Percentiles rank a stretch among this genome's conserved stretches.
phyloP scores from a whole-genome alignment of 1,140 invertebrate genomes.

The Telenomus remus region DNA sequence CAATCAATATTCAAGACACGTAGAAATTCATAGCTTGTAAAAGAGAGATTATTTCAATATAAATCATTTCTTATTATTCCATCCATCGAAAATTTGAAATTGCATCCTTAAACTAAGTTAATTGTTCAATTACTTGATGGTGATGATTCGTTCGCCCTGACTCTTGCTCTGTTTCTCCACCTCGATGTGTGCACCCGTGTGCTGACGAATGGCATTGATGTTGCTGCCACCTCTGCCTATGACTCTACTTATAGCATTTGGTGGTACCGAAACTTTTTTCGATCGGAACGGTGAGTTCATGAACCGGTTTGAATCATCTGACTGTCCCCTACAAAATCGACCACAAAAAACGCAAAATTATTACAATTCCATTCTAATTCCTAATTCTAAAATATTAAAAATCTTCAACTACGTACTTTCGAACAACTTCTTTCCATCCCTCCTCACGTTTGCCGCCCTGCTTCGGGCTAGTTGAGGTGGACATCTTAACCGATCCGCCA shows the following conservation, averaged over 20 bases:
- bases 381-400: background rate
- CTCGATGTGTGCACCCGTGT: constrained; percentile 96
- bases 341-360: background rate
- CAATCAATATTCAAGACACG: too few relatives aligned
- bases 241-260: constrained; percentile 95
- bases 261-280: constrained; percentile 93
- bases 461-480: constrained; percentile 81
- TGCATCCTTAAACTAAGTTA: too few relatives aligned
- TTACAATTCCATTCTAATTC: background rate
- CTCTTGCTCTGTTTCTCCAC: constrained; percentile 97
- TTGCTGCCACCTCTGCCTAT: constrained; percentile 97
- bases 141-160: constrained; percentile 94
- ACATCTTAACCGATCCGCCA: constrained; percentile 64
- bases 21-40: too few relatives aligned
- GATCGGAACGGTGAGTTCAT: constrained; percentile 76
- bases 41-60: too few relatives aligned
- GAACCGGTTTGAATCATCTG: constrained; percentile 72
- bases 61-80: too few relatives aligned
- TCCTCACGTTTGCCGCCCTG: constrained; percentile 88
- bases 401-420: constrained; percentile 81
- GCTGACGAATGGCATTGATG: constrained; percentile 97
- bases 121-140: constrained; percentile 84
- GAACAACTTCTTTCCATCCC: constrained; percentile 97
- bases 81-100: too few relatives aligned
- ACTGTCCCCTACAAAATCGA: constrained; percentile 65